Evolutionary conservation across 2,888 invertebrate genomes (phyloP).

Genomic region (Philereme vetulata): DNA sequence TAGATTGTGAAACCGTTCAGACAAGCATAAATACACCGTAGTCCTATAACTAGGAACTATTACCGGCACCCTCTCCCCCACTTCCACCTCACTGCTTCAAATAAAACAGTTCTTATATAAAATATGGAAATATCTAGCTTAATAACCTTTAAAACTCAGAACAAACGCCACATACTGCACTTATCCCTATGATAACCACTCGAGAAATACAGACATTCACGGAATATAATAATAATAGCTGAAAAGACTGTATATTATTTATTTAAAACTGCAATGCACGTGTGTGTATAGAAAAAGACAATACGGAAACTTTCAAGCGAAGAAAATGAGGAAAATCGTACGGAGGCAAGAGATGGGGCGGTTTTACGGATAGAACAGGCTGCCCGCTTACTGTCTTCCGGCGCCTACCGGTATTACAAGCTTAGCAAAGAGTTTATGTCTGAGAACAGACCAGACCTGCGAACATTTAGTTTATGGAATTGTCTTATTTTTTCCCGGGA

Average conservation of each 20-base stretch:
- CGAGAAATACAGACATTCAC: neutral
- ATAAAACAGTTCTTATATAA: constrained; percentile 2
- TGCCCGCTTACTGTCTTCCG: neutral
- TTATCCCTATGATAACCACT: neutral
- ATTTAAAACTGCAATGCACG: constrained; percentile 18
- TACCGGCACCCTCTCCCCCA: constrained; percentile 1
- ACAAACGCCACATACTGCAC: neutral
- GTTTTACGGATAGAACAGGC: constrained; percentile 10
- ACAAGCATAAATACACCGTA: constrained; percentile 11
- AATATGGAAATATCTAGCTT: constrained; percentile 11
- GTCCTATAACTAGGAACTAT: constrained; percentile 11
- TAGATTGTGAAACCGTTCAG: constrained; percentile 5
- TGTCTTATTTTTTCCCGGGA: too few relatives aligned
- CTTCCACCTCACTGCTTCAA: constrained; percentile 3
- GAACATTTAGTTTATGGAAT: too few relatives aligned
- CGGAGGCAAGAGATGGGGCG: constrained; percentile 19
- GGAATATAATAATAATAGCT: neutral
- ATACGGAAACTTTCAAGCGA: constrained; percentile 35
- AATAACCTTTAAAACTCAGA: constrained; percentile 1
- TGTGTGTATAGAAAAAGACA: constrained; percentile 38
- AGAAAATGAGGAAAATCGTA: constrained; percentile 37
- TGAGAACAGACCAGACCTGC: too few relatives aligned
- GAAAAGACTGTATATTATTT: constrained; percentile 1
- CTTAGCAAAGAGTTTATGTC: too few relatives aligned
- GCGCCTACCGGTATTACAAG: neutral